Evolutionary conservation across 30 jellyfish, hydroid and myxozoan genomes (phyloP).

Genomic region (Aurelia sp.): DNA sequence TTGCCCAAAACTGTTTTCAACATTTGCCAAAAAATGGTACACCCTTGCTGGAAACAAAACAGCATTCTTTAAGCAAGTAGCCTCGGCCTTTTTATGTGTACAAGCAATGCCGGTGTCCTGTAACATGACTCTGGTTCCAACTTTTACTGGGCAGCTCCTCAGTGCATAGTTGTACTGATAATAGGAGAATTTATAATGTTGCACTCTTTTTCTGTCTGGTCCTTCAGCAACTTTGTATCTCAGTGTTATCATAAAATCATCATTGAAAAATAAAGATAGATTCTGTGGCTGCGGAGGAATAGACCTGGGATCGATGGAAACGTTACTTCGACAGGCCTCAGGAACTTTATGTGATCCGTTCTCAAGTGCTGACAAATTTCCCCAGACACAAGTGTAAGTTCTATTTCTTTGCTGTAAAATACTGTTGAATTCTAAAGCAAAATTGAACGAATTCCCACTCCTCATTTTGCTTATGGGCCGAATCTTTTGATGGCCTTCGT

Average conservation of each 20-base stretch:
- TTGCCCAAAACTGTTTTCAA: constrained; percentile 29
- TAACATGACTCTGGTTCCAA: background rate
- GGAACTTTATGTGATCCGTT: background rate
- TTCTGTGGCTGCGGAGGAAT: constrained; percentile 13
- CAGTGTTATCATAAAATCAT: background rate
- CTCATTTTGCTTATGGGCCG: background rate
- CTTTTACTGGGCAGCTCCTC: background rate
- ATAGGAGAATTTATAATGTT: background rate
- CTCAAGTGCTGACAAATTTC: background rate
- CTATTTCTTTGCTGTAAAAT: background rate
- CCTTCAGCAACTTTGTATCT: background rate
- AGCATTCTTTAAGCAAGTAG: background rate
- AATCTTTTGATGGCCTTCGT: background rate
- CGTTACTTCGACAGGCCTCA: constrained; percentile 5
- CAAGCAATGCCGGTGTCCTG: background rate
- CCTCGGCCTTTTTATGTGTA: background rate
- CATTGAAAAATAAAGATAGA: background rate
- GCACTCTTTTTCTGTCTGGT: background rate
- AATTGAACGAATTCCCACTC: background rate
- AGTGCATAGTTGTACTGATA: background rate
- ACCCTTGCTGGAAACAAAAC: background rate
- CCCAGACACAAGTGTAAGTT: background rate
- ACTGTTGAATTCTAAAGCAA: background rate
- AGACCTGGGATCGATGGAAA: background rate
- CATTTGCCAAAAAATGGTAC: constrained; percentile 6